Evolutionary conservation across 2,797 vertebrate species (phyloP).

Genomic region (Tachyglossus aculeatus): DNA sequence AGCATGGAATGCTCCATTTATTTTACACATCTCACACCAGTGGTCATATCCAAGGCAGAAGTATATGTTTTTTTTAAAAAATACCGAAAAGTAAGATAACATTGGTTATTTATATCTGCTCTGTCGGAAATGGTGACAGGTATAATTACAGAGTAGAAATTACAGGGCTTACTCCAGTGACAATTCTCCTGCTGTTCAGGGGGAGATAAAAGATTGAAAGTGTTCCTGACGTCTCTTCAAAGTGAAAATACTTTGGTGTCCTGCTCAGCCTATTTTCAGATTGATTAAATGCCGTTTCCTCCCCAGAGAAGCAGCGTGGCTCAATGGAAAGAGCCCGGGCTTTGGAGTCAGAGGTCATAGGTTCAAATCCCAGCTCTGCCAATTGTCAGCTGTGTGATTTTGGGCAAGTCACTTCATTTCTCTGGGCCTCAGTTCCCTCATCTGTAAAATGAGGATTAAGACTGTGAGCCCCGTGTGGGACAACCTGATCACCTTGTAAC

Average conservation of each 20-base stretch:
- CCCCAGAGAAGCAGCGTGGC: too few relatives aligned
- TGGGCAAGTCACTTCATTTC: too few relatives aligned
- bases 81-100: slow-evolving; percentile 67
- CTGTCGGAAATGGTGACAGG: slow-evolving; percentile 77
- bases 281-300: slow-evolving; percentile 66
- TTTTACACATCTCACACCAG: slow-evolving; percentile 3
- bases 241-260: slow-evolving; percentile 55
- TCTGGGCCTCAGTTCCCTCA: too few relatives aligned
- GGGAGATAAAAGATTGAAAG: slow-evolving; percentile 78
- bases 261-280: slow-evolving; percentile 63
- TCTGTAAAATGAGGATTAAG: too few relatives aligned
- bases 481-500: too few relatives aligned
- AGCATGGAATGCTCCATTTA: slow-evolving; percentile 4
- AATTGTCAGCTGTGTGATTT: too few relatives aligned
- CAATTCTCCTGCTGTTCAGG: slow-evolving; percentile 73
- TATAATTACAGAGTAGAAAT: slow-evolving; percentile 82
- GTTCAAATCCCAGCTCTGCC: too few relatives aligned
- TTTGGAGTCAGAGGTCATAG: slow-evolving; percentile 10
- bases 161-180: slow-evolving; percentile 76
- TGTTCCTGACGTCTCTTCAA: slow-evolving; percentile 68
- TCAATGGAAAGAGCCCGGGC: too few relatives aligned
- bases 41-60: background rate
- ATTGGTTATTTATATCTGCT: slow-evolving; percentile 78
- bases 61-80: slow-evolving; percentile 35
- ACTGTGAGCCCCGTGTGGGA: too few relatives aligned